Base-by-base conservation (phyloP, 1,140 invertebrate genomes). In the Pachypsylla venusta region DNA sequence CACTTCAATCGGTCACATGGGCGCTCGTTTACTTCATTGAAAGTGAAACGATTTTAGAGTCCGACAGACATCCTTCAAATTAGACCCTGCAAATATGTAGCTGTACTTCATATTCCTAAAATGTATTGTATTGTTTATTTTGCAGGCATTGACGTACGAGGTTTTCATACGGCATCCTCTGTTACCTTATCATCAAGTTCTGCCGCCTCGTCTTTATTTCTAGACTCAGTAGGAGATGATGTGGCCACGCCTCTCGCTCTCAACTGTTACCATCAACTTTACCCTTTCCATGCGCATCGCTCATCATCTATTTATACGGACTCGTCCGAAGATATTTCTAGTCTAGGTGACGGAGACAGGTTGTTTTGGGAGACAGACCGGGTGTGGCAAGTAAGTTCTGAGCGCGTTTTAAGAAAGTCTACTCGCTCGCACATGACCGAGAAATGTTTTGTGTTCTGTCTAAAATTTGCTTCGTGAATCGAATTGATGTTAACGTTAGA, bases 251-350 rank as follows among this genome's bases (percentile, higher is more conserved):
- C 58, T 25, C 54, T 64, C 20, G 40, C 53, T 2, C 53, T 58
- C 14, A 56, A 62, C 57, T 55, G 56, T 57, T 35, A 58, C 53
- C 61, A 58, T 1, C 56, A 58, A 14, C 54, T 54, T n/a, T 53
- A 60, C 16, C 30, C 53, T 1, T 57, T 57, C 30, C 55, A 26
- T 57, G 14, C 54, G 3, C 55, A 26, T 26, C 55, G 85, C 24
- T 83, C 84, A 3, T 85, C 83, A 26, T 89, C 86, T 56, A 85
- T 89, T 42, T 89, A 88, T 70, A 89, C 87, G 0, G 87, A 90
- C 66, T 87, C 84, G 64, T 87, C 83, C 12, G 88, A 90, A 68
- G 87, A 90, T 68, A 81, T 89, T 19, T 86, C 85, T 5, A 85
- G 84, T 65, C 71, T 88, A 4, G 81, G 82, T 0, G 84, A 84